Base-by-base conservation (phyloP, 2,113 vertebrate species). In the Perognathus longimembris region DNA sequence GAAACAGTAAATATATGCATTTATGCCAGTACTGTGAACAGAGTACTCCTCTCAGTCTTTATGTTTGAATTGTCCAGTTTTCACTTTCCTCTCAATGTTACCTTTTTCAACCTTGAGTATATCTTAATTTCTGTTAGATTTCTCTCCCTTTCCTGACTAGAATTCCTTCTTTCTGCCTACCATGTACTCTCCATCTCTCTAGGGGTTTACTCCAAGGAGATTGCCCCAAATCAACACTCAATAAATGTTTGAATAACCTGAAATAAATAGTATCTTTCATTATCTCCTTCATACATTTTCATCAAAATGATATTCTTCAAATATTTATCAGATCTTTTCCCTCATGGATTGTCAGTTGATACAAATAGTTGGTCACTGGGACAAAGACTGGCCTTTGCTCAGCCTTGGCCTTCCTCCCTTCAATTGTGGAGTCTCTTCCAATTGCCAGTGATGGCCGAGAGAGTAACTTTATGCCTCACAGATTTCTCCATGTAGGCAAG, bases 281-380 rank as follows among this genome's bases (percentile, higher is more conserved):
- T 75, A 36, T 82, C 64, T 80, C 45, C 57, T 84, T 70, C 78
- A 83, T 67, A 7, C 74, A 38, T 91, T 87, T 75, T 84, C 15
- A 87, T 83, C 38, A 50, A 80, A 91, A 26, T 6, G 61, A 45
- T 84, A 89, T 85, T 84, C 69, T 89, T 82, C 59, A 93, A 82
- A 54, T 34, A 85, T 64, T 15, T 90, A 24, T 78, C 38, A 7
- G 12, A 50, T 90, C 28, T 26, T 66, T 82, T 91, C 26, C 81
- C 22, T n/a, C 3, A 3, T 59, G 38, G n/a, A 28, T 70, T 73
- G 17, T 76, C 77, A 61, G 4, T 76, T 76, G 38, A 34, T 57
- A 83, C 3, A 67, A 77, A 66, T 73, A 30, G 22, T 38, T 81
- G 34, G 7, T 85, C n/a, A 7, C 66, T 94, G 36, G 61, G 85